A percentile compares a stretch with the other conserved stretches of the same genome.
phyloP scores from a whole-genome alignment of 2,113 vertebrate species.

The Entelurus aequoreus region DNA sequence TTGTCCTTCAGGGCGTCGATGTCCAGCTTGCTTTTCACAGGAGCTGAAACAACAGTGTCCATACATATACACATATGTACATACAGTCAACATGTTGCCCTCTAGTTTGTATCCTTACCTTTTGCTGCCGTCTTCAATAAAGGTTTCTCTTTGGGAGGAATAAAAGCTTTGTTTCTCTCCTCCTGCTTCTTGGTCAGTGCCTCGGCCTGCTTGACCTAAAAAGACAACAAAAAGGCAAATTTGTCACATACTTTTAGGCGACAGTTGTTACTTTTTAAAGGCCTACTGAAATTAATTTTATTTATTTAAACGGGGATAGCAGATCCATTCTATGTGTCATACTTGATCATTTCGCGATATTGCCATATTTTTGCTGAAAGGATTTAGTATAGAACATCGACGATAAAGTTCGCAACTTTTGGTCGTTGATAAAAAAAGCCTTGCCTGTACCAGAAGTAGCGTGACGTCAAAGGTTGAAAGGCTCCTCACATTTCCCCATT shows the following conservation, averaged over 20 bases:
- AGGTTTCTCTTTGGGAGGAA: conserved; percentile 92
- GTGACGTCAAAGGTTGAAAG: too few species aligned
- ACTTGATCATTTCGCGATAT: too few species aligned
- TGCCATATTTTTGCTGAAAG: too few species aligned
- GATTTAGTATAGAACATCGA: too few species aligned
- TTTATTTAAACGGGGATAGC: too few species aligned
- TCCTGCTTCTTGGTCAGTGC: conserved; percentile 83
- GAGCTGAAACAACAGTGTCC: conserved; percentile 52
- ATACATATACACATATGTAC: neutral
- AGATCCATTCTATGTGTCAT: too few species aligned
- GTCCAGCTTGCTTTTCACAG: conserved; percentile 83
- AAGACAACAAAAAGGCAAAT: neutral
- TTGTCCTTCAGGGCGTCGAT: conserved; percentile 89
- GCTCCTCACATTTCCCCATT: too few species aligned
- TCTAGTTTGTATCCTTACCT: conserved; percentile 67
- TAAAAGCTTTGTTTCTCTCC: conserved; percentile 90
- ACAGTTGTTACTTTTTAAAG: too few species aligned
- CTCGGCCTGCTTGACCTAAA: conserved; percentile 86
- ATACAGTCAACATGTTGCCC: neutral
- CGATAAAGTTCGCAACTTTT: too few species aligned
- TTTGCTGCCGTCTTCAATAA: conserved; percentile 73
- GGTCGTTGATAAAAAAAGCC: too few species aligned
- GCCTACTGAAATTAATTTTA: too few species aligned
- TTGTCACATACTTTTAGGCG: neutral
- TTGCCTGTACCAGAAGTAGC: too few species aligned